Evolutionary conservation across 2,797 vertebrate genomes (phyloP), one percentile per base, ranked within the genome.

Genomic region (Coluber constrictor): DNA sequence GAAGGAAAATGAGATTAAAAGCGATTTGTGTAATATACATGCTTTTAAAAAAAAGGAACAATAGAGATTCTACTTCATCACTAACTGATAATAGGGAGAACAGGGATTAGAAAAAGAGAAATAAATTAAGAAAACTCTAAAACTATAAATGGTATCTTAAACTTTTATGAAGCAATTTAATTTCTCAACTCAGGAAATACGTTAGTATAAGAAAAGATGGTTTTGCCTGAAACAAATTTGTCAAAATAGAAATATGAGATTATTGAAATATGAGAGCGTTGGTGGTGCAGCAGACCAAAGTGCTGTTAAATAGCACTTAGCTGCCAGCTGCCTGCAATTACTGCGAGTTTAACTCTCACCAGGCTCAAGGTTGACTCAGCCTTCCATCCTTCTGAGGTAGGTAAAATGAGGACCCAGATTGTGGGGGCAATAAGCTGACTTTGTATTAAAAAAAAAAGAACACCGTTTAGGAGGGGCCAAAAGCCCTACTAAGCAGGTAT

Each of bases 1-100:
- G 61, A 95, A 7, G 92, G 15, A 95, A 96, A 95, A 0, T 91
- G 92, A 93, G 92, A 89, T 74, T 93, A 94, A 95, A 57, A 95
- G 95, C 83, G 95, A 94, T 94, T 43, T 95, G 87, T 91, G 95
- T 94, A 96, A 89, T 74, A 47, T 0, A 1, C 13, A 56, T 93
- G 37, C 94, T 47, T 47, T 95, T 89, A 88, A 74, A 86, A 92
- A 93, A 94, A 93, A 93, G 12, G 89, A 70, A 93, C 59, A 87
- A 60, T 0, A 92, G 92, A 93, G 94, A 88, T 93, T 92, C 90
- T 90, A 87, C 57, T 47, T 89, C 89, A 93, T 94, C 87, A 86
- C 60, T 92, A 86, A 66, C 88, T 27, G 43, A 92, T 70, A 92
- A 56, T 9, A 83, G 37, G n/a, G n/a, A 29, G 15, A 29, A 20